Percentiles rank a stretch among this genome's conserved stretches.
phyloP scores from a whole-genome alignment of 2,888 invertebrate species.

The Thera britannica region DNA sequence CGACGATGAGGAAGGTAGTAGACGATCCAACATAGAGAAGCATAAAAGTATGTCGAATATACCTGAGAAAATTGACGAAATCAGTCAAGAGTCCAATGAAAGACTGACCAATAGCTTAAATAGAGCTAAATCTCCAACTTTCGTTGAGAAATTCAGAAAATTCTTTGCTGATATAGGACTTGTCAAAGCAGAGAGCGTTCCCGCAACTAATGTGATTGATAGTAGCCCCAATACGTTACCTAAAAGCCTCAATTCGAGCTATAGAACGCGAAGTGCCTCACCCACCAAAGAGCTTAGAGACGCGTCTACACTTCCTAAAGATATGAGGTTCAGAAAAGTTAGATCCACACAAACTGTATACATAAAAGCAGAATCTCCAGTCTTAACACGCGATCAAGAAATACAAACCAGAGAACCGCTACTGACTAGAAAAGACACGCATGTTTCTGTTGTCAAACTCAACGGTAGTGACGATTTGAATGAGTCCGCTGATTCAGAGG shows the following conservation, averaged over 20 bases:
- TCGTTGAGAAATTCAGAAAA: slow-evolving; percentile 78
- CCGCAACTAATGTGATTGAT: slow-evolving; percentile 40
- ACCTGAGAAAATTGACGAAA: slow-evolving; percentile 73
- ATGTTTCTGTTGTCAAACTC: slow-evolving; percentile 73
- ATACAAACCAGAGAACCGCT: slow-evolving; percentile 56
- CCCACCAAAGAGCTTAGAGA: slow-evolving; percentile 65
- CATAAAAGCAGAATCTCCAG: slow-evolving; percentile 69
- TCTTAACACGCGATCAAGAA: slow-evolving; percentile 51
- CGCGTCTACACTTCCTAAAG: slow-evolving; percentile 74
- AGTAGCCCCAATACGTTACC: slow-evolving; percentile 63
- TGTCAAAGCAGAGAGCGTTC: slow-evolving; percentile 63
- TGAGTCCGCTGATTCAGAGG: slow-evolving; percentile 53
- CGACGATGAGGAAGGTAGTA: slow-evolving; percentile 70
- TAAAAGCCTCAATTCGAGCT: slow-evolving; percentile 70
- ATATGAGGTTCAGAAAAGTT: slow-evolving; percentile 78
- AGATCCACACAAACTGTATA: slow-evolving; percentile 76
- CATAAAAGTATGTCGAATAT: slow-evolving; percentile 79
- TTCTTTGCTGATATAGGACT: slow-evolving; percentile 77
- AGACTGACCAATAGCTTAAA: slow-evolving; percentile 71
- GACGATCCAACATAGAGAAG: slow-evolving; percentile 66
- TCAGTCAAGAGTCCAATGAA: slow-evolving; percentile 65
- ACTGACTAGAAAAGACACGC: slow-evolving; percentile 37
- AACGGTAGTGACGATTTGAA: slow-evolving; percentile 70
- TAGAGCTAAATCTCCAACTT: slow-evolving; percentile 75
- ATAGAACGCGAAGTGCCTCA: slow-evolving; percentile 66